Evolutionary conservation across 2,113 vertebrate genomes (phyloP), one percentile per base, ranked within the genome.

Genomic region (Orycteropus afer): DNA sequence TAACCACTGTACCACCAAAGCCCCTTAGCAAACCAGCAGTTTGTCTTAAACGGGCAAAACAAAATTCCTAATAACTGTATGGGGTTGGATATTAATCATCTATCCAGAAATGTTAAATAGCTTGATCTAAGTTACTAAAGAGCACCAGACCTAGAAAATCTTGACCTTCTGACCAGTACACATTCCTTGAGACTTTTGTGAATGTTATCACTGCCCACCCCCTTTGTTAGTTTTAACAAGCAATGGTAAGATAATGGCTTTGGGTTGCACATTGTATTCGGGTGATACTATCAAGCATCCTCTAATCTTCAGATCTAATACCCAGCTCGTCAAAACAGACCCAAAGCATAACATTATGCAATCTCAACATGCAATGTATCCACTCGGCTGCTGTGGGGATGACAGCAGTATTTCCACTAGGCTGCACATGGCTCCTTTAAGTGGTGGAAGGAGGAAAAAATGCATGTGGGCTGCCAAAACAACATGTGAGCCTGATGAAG

Each of bases 391-490:
- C 89, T 23, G 23, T 61, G 2, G 3, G 67, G 15, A 1, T 11
- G n/a, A 40, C 34, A 34, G 74, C 37, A 2, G 1, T 18, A 0
- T 81, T 20, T 76, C 63, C 32, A 2, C 59, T 34, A 0, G 0
- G 73, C 71, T 13, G 81, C 14, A 14, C 32, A 1, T 2, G 77
- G 89, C 79, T 88, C 95, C 95, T 97, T 97, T 96, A 97, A 97
- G 90, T 78, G 63, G 53, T 29, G 74, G 92, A 61, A 92, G 81
- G 91, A 40, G 74, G 67, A 25, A 93, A 69, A 90, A 95, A 93
- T 47, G 95, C 69, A 3, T 6, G 74, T 5, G 3, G n/a, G 82
- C 94, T 92, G 95, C 97, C 95, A 95, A 81, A 82, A 71, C 89
- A 89, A 71, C 97, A 80, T 34, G 86, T 92, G 97, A 97, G 96